Evolutionary conservation across 2,113 vertebrate species (phyloP).

Genomic region (Daubentonia madagascariensis): DNA sequence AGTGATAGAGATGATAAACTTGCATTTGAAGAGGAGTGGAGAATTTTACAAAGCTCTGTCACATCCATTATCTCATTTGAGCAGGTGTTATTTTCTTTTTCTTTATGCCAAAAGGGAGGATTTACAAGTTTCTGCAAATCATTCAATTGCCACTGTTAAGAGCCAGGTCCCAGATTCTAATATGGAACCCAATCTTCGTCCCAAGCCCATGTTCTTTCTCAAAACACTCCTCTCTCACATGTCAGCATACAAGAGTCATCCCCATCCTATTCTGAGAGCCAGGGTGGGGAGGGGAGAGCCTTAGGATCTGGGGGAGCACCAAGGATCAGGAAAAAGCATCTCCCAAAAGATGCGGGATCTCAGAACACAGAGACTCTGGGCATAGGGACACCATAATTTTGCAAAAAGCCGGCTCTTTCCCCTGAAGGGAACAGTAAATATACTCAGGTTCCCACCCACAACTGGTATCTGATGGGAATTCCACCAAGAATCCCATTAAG

Average conservation of each 20-base stretch:
- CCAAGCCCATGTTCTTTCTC: background rate
- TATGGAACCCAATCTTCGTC: background rate
- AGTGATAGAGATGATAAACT: background rate
- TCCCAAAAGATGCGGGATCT: background rate
- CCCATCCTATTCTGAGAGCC: background rate
- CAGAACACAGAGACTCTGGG: background rate
- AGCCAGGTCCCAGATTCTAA: background rate
- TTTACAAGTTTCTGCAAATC: background rate
- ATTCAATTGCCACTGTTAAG: background rate
- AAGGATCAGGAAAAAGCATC: background rate
- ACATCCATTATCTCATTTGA: background rate
- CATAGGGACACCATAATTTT: background rate
- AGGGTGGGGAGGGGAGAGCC: background rate
- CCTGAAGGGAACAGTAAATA: background rate
- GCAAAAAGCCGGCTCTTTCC: background rate
- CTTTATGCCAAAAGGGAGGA: background rate
- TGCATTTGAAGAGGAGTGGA: background rate
- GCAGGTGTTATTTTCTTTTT: background rate
- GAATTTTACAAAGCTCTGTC: background rate
- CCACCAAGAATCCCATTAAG: conserved; percentile 5
- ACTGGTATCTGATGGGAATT: background rate
- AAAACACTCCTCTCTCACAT: background rate
- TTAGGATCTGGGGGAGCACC: background rate
- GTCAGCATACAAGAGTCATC: background rate
- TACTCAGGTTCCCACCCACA: background rate